A percentile compares a stretch with the other conserved stretches of the same genome.
phyloP scores from a whole-genome alignment of 2,888 invertebrate genomes.

The Heterodera filipjevi region DNA sequence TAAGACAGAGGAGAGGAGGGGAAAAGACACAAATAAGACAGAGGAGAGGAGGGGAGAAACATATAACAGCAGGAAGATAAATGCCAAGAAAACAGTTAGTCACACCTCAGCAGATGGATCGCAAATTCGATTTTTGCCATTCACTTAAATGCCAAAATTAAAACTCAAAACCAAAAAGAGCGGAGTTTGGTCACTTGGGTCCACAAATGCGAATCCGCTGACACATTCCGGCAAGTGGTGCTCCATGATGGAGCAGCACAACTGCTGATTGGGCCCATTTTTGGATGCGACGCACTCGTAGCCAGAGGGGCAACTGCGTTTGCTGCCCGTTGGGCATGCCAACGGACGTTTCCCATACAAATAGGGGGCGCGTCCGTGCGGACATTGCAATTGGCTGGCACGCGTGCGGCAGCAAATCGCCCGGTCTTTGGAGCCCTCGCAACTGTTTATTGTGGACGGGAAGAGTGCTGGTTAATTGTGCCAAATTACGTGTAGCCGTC shows the following conservation, averaged over 20 bases:
- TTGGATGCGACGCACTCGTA: slow-evolving; percentile 55
- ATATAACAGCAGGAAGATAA: background rate
- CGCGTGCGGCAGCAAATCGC: slow-evolving; percentile 45
- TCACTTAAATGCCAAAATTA: slow-evolving; percentile 35
- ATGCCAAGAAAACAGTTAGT: background rate
- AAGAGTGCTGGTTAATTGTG: background rate
- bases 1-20: background rate
- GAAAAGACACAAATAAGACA: background rate
- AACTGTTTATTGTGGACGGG: slow-evolving; percentile 29
- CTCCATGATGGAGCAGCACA: slow-evolving; percentile 57
- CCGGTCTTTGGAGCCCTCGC: slow-evolving; percentile 48
- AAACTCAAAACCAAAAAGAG: background rate
- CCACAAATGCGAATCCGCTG: slow-evolving; percentile 57
- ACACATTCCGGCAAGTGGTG: slow-evolving; percentile 55
- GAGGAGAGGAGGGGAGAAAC: too few relatives aligned
- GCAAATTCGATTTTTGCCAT: slow-evolving; percentile 42
- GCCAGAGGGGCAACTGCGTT: slow-evolving; percentile 47
- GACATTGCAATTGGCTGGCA: slow-evolving; percentile 50
- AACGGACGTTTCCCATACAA: slow-evolving; percentile 62
- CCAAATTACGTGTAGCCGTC: slow-evolving; percentile 54
- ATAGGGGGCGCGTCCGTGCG: slow-evolving; percentile 54
- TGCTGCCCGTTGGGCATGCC: slow-evolving; percentile 54
- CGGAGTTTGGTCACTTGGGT: slow-evolving; percentile 45
- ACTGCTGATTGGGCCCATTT: slow-evolving; percentile 53
- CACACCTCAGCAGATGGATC: slow-evolving; percentile 40